Percentiles rank a stretch among this genome's conserved stretches.
Conservation (phyloP, 2,888 invertebrate genomes). For the Nomada lathburiana region DNA sequence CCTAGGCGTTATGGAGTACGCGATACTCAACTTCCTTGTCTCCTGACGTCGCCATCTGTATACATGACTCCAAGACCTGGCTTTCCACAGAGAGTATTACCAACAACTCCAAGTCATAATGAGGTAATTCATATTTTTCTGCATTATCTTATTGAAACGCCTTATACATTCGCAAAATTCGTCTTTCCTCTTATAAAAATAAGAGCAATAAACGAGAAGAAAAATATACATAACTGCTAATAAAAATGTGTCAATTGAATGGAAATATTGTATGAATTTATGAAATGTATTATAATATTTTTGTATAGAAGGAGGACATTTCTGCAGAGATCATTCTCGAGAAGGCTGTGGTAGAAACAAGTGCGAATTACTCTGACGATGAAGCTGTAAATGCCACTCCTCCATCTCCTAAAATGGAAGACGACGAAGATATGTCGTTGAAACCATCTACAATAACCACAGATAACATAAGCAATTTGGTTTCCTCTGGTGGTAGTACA, state of each 20-base stretch:
- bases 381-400: slow-evolving; percentile 61
- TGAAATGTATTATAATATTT: slow-evolving; percentile 8
- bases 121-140: slow-evolving; percentile 69
- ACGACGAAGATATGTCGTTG: slow-evolving; percentile 68
- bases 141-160: not conserved
- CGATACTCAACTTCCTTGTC: slow-evolving; percentile 86
- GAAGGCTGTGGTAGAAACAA: slow-evolving; percentile 76
- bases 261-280: not conserved
- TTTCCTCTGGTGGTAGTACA: slow-evolving; percentile 85
- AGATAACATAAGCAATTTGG: slow-evolving; percentile 82
- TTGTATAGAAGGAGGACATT: slow-evolving; percentile 78
- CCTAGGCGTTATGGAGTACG: slow-evolving; percentile 92
- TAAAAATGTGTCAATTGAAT: too few species aligned
- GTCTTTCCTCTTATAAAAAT: not conserved
- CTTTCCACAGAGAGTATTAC: slow-evolving; percentile 90
- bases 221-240: not conserved
- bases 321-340: slow-evolving; percentile 76
- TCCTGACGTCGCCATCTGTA: slow-evolving; percentile 88
- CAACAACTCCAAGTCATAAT: slow-evolving; percentile 82
- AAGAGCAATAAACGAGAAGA: not conserved
- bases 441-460: slow-evolving; percentile 74
- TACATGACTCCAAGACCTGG: slow-evolving; percentile 92
- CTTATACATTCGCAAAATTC: not conserved
- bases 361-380: slow-evolving; percentile 70
- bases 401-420: slow-evolving; percentile 67